phyloP scores from a whole-genome alignment of 2,888 invertebrate species.

The Limnephilus auricula region DNA sequence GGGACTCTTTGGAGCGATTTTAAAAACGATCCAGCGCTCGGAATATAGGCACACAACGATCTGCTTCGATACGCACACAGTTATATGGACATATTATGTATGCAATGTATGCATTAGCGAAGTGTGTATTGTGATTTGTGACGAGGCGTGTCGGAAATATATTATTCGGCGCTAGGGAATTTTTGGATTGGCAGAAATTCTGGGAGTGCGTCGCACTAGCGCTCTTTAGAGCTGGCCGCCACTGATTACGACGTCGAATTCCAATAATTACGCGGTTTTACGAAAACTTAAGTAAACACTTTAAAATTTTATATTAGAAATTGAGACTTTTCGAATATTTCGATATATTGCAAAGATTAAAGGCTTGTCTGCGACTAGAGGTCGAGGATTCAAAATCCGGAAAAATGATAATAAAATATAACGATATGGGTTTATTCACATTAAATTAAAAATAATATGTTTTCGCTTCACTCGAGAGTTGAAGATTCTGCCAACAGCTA shows the following conservation, averaged over 20 bases:
- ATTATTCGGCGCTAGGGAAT: no score
- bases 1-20: no score
- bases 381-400: neutral
- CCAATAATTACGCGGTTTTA: neutral
- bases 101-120: no score
- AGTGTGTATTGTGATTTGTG: no score
- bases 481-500: neutral
- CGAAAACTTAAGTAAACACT: neutral
- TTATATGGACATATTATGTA: no score
- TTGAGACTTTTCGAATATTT: neutral
- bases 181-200: no score
- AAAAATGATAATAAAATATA: neutral
- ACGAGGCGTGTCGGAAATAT: no score
- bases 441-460: neutral
- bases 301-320: neutral
- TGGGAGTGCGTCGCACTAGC: no score
- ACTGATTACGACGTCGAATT: neutral
- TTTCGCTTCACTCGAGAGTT: neutral
- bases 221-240: no score
- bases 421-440: neutral
- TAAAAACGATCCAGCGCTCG: no score
- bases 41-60: no score
- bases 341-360: neutral
- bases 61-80: no score
- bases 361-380: neutral